These are phyloP conservation scores for Mimachlamys varia DNA, from an alignment of 2,888 invertebrate species.

Conservation along the genomic window DNA sequence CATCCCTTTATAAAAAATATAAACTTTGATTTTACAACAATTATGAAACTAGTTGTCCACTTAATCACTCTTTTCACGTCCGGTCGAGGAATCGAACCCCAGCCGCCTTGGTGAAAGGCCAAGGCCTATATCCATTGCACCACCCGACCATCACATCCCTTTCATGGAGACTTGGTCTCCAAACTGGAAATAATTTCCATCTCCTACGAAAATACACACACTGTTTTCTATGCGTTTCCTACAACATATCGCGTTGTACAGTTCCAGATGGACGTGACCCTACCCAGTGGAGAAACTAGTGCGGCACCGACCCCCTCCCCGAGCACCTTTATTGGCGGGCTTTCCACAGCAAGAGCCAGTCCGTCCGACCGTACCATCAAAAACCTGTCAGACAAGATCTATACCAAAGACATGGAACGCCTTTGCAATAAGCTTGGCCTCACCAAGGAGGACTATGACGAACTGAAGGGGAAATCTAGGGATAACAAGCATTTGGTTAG, in stretches of 20 bases:
- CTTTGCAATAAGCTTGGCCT: background rate
- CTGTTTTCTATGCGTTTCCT: no score
- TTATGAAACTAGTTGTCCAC: no score
- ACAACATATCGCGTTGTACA: background rate
- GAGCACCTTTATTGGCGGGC: background rate
- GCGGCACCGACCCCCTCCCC: background rate
- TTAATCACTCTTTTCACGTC: no score
- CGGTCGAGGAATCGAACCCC: no score
- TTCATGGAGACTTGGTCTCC: no score
- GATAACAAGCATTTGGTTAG: background rate
- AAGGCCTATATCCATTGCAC: no score
- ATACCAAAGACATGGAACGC: background rate
- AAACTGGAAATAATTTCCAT: no score
- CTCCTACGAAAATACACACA: no score
- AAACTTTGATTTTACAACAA: no score
- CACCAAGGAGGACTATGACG: slow-evolving; percentile 1
- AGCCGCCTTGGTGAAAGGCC: no score
- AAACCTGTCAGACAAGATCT: background rate
- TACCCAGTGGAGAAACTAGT: background rate
- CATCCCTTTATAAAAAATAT: no score
- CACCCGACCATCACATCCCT: no score
- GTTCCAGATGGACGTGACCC: slow-evolving; percentile 6
- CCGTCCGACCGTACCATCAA: background rate
- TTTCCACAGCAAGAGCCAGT: background rate
- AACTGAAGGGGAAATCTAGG: background rate